Evolutionary conservation across 2,888 invertebrate genomes (phyloP).

Genomic region (Margaritifera margaritifera): DNA sequence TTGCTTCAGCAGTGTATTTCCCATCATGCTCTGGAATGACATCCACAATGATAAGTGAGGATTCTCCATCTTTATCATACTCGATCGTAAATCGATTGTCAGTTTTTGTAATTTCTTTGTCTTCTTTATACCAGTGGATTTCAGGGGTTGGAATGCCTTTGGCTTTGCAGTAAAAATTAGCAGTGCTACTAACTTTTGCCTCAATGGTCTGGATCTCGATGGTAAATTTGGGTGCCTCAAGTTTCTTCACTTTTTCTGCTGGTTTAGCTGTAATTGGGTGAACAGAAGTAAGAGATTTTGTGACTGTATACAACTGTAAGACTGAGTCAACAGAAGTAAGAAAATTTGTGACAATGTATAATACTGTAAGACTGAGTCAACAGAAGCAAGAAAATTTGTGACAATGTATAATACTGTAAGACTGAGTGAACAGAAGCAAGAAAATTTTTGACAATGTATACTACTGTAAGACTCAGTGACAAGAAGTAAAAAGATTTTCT

Average conservation of each 20-base stretch:
- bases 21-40: conserved; percentile 69
- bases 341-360: not conserved
- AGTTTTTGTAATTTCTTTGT: conserved; percentile 55
- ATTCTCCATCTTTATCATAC: conserved; percentile 49
- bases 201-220: conserved; percentile 61
- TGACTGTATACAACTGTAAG: no score
- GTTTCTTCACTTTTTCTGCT: conserved; percentile 49
- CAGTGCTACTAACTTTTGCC: conserved; percentile 52
- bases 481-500: not conserved
- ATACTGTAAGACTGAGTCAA: no score
- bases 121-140: conserved; percentile 65
- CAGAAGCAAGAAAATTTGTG: not conserved
- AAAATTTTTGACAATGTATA: not conserved
- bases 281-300: no score
- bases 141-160: conserved; percentile 65
- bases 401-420: no score
- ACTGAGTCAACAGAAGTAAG: not conserved
- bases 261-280: conserved; percentile 38
- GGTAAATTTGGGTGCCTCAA: conserved; percentile 64
- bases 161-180: conserved; percentile 63
- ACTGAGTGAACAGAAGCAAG: not conserved
- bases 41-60: conserved; percentile 58
- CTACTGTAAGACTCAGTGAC: no score
- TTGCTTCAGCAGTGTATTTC: conserved; percentile 66
- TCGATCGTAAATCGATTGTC: conserved; percentile 59